A percentile compares a stretch with the other conserved stretches of the same genome.
Conservation (phyloP, 2,797 vertebrate species). For the Bovichtus diacanthus region DNA sequence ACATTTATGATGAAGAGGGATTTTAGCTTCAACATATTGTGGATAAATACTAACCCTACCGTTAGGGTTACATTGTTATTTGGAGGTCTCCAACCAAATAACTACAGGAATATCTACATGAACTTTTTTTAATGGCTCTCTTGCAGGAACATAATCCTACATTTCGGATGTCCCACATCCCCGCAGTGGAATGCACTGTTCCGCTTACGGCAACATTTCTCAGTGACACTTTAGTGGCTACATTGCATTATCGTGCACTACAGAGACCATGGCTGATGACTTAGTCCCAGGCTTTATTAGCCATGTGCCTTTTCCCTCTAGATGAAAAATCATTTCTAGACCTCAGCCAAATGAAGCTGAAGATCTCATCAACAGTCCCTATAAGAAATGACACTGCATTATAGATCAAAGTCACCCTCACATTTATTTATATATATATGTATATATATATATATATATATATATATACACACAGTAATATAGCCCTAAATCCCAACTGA, state of each 20-base stretch:
- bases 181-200: slow-evolving; percentile 15
- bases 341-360: slow-evolving; percentile 62
- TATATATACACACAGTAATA: no score
- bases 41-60: not conserved
- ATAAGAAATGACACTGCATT: slow-evolving; percentile 54
- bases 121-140: not conserved
- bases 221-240: slow-evolving; percentile 34
- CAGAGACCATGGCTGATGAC: slow-evolving; percentile 49
- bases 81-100: not conserved
- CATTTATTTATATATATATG: slow-evolving; percentile 20
- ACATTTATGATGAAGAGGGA: not conserved
- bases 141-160: not conserved
- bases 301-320: slow-evolving; percentile 42
- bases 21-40: not conserved
- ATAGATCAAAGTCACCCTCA: slow-evolving; percentile 56
- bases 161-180: not conserved
- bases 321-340: slow-evolving; percentile 48
- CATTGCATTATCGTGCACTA: slow-evolving; percentile 43
- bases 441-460: no score
- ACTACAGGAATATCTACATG: not conserved
- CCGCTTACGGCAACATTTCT: slow-evolving; percentile 30
- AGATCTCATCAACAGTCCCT: slow-evolving; percentile 60
- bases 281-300: slow-evolving; percentile 56
- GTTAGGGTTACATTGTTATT: not conserved
- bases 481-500: slow-evolving; percentile 12